Evolutionary conservation across 2,888 invertebrate genomes (phyloP), one percentile per base, ranked within the genome.

Genomic region (Lamproptera curius): DNA sequence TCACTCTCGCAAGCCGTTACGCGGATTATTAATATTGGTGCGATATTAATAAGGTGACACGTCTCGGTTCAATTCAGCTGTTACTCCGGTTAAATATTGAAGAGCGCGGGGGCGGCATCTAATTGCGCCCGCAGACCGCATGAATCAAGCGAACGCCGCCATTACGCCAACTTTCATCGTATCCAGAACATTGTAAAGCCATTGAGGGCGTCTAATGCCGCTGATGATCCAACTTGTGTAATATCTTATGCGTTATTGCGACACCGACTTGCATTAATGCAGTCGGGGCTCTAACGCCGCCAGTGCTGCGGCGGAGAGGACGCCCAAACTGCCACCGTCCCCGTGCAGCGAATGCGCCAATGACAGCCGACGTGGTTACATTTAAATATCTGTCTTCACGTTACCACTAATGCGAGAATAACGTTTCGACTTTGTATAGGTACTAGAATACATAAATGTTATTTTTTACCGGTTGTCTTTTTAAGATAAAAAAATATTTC

Each of bases 201-300:
- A 67, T 63, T 67, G 68, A 65, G 65, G 67, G 62, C 61, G 56
- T 53, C 64, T 63, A 64, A 66, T 65, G 59, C 64, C 71, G 54
- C 69, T 79, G 79, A 82, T 78, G 80, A 76, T 67, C 74, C 62
- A 84, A 84, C 71, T 84, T 83, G 64, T 53, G 64, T 67, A 62
- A 73, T 84, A 77, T 76, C 76, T 78, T 70, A 74, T 60, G 61
- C 63, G 73, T 76, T 79, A 83, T 75, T 63, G 77, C 71, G 59
- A 62, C 55, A 42, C 62, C 62, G 61, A 54, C 61, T 63, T 73
- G 76, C 76, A 73, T 72, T 73, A 76, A 68, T 74, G 77, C 73
- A 68, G 53, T 42, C 41, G 35, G 28, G 20, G 42, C 43, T 43
- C 43, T 44, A 44, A 49, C 38, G 49, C 35, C 39, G 20, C 31